Conservation (phyloP, 2,888 invertebrate genomes). For the Heliconius ethilla region DNA sequence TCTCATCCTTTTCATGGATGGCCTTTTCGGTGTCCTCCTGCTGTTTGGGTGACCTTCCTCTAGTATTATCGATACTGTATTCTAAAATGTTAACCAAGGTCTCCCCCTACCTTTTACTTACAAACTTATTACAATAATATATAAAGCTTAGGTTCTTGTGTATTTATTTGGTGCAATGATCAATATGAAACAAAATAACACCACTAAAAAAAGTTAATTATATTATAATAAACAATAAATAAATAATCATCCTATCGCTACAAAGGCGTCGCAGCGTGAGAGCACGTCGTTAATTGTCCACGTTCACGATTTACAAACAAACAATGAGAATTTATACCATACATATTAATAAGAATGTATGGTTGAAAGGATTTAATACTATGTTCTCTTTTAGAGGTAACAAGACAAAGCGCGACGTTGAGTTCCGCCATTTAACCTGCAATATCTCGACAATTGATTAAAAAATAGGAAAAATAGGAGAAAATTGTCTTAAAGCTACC, state of each 20-base stretch:
- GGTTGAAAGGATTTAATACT: background rate
- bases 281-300: slow-evolving; percentile 41
- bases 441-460: background rate
- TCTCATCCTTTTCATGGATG: background rate
- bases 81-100: background rate
- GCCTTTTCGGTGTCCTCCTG: background rate
- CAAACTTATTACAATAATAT: background rate
- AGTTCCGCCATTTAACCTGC: background rate
- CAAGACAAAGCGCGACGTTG: background rate
- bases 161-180: no score
- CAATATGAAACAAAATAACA: no score
- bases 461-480: no score
- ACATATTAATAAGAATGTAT: slow-evolving; percentile 39
- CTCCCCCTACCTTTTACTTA: background rate
- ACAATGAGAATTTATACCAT: slow-evolving; percentile 54
- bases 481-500: no score
- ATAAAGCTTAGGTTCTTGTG: background rate
- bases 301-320: slow-evolving; percentile 50
- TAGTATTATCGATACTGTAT: background rate
- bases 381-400: background rate
- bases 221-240: background rate
- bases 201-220: no score
- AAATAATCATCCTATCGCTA: background rate
- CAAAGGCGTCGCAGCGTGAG: slow-evolving; percentile 35
- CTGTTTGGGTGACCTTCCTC: background rate